Base-by-base conservation (phyloP, 2,797 vertebrate species). In the Xenentodon cancila region DNA sequence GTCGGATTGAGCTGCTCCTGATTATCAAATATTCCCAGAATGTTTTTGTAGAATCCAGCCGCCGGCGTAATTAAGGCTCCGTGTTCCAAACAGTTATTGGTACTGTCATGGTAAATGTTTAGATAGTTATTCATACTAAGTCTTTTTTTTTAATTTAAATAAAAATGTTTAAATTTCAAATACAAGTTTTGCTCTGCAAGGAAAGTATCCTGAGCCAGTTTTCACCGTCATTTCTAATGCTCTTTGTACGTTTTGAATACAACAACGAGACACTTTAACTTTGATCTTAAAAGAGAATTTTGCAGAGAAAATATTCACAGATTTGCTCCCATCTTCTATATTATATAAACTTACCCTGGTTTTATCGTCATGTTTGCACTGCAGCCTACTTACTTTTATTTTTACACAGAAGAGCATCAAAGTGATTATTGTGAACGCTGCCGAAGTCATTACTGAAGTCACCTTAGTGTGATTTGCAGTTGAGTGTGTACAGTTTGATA, bases 201-300 rank as follows among this genome's bases (percentile, higher is more conserved):
- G 53, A 73, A 67, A 77, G 57, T 53, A 64, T 44, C 68, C 68
- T 53, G 70, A 54, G 72, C 20, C 60, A 70, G 68, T 73, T 80
- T 80, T 56, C 64, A 55, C 44, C 44, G 27, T 82, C 48, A 82
- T 84, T 71, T 78, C 54, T 71, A 56, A 84, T 83, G 81, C 81
- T 80, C 84, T 86, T 85, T 87, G 72, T 74, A 69, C 58, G 67
- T 51, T 69, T 64, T 53, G 42, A 78, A 82, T 52, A 77, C 60
- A 50, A 62, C 0, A 43, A 67, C 68, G 77, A 83, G 44, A 71
- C 71, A 53, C 75, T 81, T 84, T 78, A 75, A 74, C 55, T 72
- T 45, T 57, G 79, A 59, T 82, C 74, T 78, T 79, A 48, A 79
- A 66, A 79, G 66, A 75, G 77, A 81, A 75, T 67, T 80, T 84